Base-by-base conservation (phyloP, 2,888 invertebrate species). In the Julus scandinavius region DNA sequence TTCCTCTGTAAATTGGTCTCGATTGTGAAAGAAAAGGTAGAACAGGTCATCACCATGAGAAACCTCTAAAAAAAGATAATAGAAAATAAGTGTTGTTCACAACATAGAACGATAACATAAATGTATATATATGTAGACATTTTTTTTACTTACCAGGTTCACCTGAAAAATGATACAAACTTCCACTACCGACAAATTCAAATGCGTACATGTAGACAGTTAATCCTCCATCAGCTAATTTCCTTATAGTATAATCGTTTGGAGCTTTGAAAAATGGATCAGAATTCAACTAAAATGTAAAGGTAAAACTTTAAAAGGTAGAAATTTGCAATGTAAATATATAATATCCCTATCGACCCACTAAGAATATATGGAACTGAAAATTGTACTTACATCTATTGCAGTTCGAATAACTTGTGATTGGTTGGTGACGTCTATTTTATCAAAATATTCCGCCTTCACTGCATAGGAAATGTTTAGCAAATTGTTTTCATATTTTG, bases 381-480 rank as follows among this genome's bases (percentile, higher is more conserved):
- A n/a, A n/a, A n/a, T 45, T 54, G 17, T 85, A 15, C 88, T 38
- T 86, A 88, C 88, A 38, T 88, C 86, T 2, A 88, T 85, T 4
- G 54, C 13, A 9, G 88, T 63, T n/a, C 41, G 41, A 17, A 17
- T n/a, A 41, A 88, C 88, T 9, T 38, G 29, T 3, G 15, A 29
- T 6, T 40, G 13, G 86, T 88, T 84, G 15, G 49, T 88, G 29
- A 88, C 88, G 40, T 88, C 88, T 5, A 88, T 63, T 88, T 86
- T 63, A 29, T 88, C 86, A n/a, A 17, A 88, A 20, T 88, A 88
- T 88, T 88, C 58, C 7, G 41, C 85, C 86, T 88, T 88, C 15
- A 88, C 40, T 38, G 88, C 88, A 63, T 88, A 88, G 0, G 88
- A 88, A 5, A 88, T 45, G 41, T 88, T 88, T 13, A 88, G 13